Conservation (phyloP, 2,888 invertebrate genomes). For the Carcina quercana region DNA sequence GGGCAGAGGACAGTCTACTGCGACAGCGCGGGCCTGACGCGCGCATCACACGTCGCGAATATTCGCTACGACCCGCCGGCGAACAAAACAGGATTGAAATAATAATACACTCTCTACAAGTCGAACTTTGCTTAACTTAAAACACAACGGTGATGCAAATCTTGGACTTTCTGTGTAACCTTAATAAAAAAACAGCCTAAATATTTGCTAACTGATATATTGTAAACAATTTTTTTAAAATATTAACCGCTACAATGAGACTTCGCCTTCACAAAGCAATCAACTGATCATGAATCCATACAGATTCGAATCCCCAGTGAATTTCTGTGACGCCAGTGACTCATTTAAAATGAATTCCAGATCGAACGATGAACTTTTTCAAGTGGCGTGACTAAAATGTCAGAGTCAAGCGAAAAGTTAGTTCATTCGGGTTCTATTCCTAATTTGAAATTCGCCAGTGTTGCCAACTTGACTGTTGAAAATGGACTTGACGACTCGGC, state of each 20-base stretch:
- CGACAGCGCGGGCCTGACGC: constrained; percentile 54
- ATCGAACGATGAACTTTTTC: constrained; percentile 2
- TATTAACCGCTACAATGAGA: no score
- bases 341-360: constrained; percentile 13
- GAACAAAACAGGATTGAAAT: not conserved
- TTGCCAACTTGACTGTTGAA: constrained; percentile 29
- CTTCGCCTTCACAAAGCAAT: no score
- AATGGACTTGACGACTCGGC: constrained; percentile 69
- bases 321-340: constrained; percentile 1
- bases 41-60: constrained; percentile 41
- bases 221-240: not conserved
- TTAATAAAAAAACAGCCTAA: not conserved
- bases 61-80: constrained; percentile 15
- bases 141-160: no score
- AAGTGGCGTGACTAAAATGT: constrained; percentile 19
- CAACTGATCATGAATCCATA: no score
- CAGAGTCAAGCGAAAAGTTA: constrained; percentile 12
- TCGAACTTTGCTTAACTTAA: no score
- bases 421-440: constrained; percentile 7
- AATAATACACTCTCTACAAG: no score
- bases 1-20: constrained; percentile 63
- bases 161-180: not conserved
- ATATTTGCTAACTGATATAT: not conserved
- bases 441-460: constrained; percentile 17
- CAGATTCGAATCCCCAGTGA: constrained; percentile 18